Evolutionary conservation across 2,797 vertebrate genomes (phyloP).

Genomic region (Oceanodroma leucorhoa): DNA sequence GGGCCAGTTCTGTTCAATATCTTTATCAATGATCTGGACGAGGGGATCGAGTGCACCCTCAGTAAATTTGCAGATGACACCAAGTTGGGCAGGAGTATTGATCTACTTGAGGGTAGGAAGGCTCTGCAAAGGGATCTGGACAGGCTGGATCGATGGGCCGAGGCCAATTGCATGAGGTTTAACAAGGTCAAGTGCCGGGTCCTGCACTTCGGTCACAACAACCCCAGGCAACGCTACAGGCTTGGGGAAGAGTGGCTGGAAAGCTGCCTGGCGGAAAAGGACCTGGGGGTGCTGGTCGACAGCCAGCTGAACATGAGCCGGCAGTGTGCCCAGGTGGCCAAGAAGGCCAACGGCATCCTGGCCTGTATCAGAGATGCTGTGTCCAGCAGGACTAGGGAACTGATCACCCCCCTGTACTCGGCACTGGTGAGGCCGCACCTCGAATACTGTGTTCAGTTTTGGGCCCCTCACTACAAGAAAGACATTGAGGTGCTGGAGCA

Average conservation of each 20-base stretch:
- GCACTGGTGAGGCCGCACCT: not conserved
- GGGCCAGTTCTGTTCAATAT: not conserved
- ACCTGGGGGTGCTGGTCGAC: too few relatives aligned
- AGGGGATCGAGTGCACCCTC: not conserved
- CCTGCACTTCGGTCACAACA: too few relatives aligned
- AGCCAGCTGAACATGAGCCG: too few relatives aligned
- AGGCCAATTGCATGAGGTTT: not conserved
- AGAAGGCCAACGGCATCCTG: not conserved
- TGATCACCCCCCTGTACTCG: fast-evolving
- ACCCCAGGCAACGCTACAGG: not conserved
- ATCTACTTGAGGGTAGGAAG: not conserved
- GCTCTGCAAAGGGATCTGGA: not conserved
- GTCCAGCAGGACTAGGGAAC: not conserved
- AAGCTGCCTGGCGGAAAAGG: too few relatives aligned
- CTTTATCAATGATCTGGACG: not conserved
- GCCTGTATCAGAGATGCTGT: not conserved
- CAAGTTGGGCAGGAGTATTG: not conserved
- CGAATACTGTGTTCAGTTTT: not conserved
- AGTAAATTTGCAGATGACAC: not conserved
- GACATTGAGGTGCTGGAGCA: not conserved
- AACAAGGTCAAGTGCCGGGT: fast-evolving
- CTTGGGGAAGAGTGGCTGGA: too few relatives aligned
- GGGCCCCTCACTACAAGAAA: not conserved
- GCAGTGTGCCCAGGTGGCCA: not conserved
- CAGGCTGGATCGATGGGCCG: fast-evolving